phyloP scores from a whole-genome alignment of 2,113 vertebrate species.

The Ctenomys sociabilis region DNA sequence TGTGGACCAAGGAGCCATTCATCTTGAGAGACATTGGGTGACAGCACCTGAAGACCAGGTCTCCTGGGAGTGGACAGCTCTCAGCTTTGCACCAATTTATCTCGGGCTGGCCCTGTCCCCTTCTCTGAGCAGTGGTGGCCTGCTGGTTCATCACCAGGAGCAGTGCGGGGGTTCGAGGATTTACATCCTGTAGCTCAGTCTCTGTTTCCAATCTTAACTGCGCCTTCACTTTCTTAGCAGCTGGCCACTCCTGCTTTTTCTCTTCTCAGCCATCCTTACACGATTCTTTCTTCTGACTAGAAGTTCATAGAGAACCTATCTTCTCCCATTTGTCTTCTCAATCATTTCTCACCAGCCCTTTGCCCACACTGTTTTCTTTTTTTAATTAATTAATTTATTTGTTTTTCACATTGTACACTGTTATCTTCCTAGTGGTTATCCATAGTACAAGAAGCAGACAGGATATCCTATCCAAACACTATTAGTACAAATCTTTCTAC shows the following conservation, averaged over 20 bases:
- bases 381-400: no score
- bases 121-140: background rate
- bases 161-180: rapidly evolving
- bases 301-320: background rate
- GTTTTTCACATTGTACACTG: no score
- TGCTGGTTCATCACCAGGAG: background rate
- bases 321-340: background rate
- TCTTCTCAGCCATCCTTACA: background rate
- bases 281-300: background rate
- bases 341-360: background rate
- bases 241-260: background rate
- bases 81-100: background rate
- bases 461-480: no score
- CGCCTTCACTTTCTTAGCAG: background rate
- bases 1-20: background rate
- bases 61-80: background rate
- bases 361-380: background rate
- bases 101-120: background rate
- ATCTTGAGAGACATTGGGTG: rapidly evolving
- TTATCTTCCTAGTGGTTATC: no score
- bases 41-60: background rate
- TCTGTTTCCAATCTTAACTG: background rate
- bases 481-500: no score
- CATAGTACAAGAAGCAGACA: no score
- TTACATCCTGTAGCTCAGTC: background rate